These are phyloP conservation scores for Melipona beecheii DNA, from an alignment of 2,888 invertebrate genomes.

Conservation along the genomic window DNA sequence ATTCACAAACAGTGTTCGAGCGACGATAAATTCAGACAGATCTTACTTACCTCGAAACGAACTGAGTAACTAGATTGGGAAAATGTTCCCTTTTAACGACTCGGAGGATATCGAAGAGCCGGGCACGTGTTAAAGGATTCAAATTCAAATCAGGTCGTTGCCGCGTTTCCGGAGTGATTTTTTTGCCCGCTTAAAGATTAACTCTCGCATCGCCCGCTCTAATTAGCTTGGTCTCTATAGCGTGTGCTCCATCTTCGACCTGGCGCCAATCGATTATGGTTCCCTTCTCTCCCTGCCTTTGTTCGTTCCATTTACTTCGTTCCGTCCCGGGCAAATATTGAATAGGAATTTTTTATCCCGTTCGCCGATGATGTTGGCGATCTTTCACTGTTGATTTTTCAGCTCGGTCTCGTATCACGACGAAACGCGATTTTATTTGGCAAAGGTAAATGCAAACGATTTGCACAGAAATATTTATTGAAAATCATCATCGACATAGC, in stretches of 20 bases:
- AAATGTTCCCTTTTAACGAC: background rate
- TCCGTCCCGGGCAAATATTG: slow-evolving; percentile 5
- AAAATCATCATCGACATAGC: too few species aligned
- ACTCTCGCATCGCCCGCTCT: slow-evolving; percentile 2
- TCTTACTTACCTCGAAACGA: too few species aligned
- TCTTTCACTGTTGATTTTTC: slow-evolving; percentile 11
- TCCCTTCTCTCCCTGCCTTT: background rate
- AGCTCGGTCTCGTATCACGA: background rate
- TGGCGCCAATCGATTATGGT: slow-evolving; percentile 29
- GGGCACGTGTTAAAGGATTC: background rate
- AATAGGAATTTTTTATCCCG: slow-evolving; percentile 32
- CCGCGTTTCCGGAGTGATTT: background rate
- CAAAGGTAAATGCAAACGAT: background rate
- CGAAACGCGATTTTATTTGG: background rate
- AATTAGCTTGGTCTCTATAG: slow-evolving; percentile 32
- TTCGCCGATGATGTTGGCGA: background rate
- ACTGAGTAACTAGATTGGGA: too few species aligned
- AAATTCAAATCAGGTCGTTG: background rate
- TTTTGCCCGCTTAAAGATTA: slow-evolving; percentile 19
- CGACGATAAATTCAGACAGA: too few species aligned
- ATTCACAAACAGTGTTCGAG: too few species aligned
- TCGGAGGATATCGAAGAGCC: background rate
- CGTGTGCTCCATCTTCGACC: background rate
- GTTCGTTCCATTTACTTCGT: slow-evolving; percentile 19
- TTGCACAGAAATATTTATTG: background rate